Conservation (phyloP, 92 coral and sea anemone genomes). For the Actinostola sp. region DNA sequence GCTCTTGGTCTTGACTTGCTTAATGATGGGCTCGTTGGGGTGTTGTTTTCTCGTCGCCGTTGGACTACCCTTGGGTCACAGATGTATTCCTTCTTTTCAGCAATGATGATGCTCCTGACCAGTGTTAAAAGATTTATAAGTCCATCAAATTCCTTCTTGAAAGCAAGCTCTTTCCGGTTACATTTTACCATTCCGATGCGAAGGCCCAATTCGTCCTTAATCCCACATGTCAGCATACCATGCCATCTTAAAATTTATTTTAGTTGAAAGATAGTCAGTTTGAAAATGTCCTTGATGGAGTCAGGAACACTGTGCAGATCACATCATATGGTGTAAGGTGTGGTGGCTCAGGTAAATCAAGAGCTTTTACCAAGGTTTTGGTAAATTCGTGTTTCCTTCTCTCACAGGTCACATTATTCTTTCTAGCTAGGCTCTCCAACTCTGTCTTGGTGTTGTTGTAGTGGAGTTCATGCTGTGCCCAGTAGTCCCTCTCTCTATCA, state of each 20-base stretch:
- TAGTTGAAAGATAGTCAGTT: conserved; percentile 50
- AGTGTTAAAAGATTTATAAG: too few relatives aligned
- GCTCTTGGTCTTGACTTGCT: conserved; percentile 15
- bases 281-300: conserved; percentile 50
- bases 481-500: conserved; percentile 62
- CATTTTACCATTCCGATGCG: conserved; percentile 64
- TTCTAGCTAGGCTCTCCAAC: conserved; percentile 37
- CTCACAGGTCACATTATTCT: conserved; percentile 42
- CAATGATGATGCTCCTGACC: conserved; percentile 7
- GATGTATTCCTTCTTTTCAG: conserved; percentile 2
- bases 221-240: conserved; percentile 68
- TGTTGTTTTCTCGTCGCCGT: neutral
- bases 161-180: conserved; percentile 47
- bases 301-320: conserved; percentile 20
- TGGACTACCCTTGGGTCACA: conserved; percentile 16
- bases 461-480: conserved; percentile 59
- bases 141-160: conserved; percentile 55
- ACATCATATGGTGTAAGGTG: conserved; percentile 46
- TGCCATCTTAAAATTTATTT: conserved; percentile 57
- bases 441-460: conserved; percentile 38
- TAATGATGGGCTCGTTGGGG: conserved; percentile 10
- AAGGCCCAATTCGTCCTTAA: conserved; percentile 61
- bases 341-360: conserved; percentile 40
- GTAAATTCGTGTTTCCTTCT: conserved; percentile 59
- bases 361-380: conserved; percentile 33